Evolutionary conservation across 2,113 vertebrate genomes (phyloP), one percentile per base, ranked within the genome.

Genomic region (Empidonax alnorum): DNA sequence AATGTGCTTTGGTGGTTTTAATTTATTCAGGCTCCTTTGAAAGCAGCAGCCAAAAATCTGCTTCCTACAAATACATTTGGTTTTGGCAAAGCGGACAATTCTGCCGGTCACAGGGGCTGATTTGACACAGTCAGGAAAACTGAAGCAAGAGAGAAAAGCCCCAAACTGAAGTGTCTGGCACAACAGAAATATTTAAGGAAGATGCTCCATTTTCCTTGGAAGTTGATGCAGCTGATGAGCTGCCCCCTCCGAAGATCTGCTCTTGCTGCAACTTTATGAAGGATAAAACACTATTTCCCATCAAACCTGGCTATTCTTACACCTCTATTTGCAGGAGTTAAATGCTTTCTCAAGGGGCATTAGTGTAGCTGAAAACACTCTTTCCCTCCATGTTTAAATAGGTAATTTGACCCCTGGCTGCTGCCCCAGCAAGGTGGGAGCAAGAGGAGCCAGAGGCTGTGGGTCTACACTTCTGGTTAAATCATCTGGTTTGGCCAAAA

Each of bases 1-100:
- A 74, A 84, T 72, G 47, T 35, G 62, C 83, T 92, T 95, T 67
- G 68, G 59, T 90, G 79, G 82, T 85, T 89, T 94, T 80, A 91
- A 88, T 94, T 93, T 93, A 50, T 72, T 90, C 56, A 74, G 82
- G 20, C 17, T 93, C 76, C 55, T 88, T 95, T 91, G 90, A 93
- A 96, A 83, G 56, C 0, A 0, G 50, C 61, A 88, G 85, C 87
- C 82, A 96, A 95, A 93, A 78, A 68, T 86, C 85, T 63, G 42
- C 68, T 85, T 93, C 77, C 49, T 72, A 81, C 6, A 7, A 93
- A 88, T 74, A 47, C 31, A 65, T 81, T 91, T 81, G 90, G 56
- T 77, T 81, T 93, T 71, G 85, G 83, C 56, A 52, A 96, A 67
- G 68, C 14, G 18, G 28, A 59, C 73, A 87, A 67, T 67, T 88